Evolutionary conservation across 2,113 vertebrate species (phyloP), one percentile per base, ranked within the genome.

Genomic region (Cnemophilus loriae): DNA sequence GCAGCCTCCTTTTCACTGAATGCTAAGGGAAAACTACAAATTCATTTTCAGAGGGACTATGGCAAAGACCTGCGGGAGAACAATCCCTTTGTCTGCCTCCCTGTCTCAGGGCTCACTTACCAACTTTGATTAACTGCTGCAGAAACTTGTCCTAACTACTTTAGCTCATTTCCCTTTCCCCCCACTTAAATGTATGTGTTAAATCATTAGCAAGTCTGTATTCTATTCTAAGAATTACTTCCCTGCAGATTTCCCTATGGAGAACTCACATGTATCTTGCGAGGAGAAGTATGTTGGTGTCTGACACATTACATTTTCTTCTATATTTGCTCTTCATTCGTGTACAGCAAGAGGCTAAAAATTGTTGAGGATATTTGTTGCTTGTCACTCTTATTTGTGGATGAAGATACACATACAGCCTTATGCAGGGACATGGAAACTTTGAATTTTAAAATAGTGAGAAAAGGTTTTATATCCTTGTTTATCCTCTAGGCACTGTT

Each of bases 381-480:
- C 71, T 95, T 96, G 69, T 64, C 61, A 85, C 35, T 70, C 50
- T 80, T 95, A 83, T 39, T 95, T 95, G 89, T 80, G 73, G 52
- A 33, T 81, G 83, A 86, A 68, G 11, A 44, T 44, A 42, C 18
- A 53, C 57, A 77, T 46, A n/a, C 35, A 68, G 73, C 50, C 64
- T 94, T 96, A 87, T 78, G 63, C 56, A 83, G 84, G 85, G 82
- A 70, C 30, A 19, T 42, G 35, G 63, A 69, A 96, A 89, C 52
- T 82, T 86, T 79, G 87, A 95, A 94, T 97, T 94, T 89, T 93
- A 87, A 94, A 97, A 83, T 16, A 60, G 53, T 69, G 59, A 88
- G 71, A 76, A 96, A 96, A 94, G 69, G 64, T 28, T 81, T 93
- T 73, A 84, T 96, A 93, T 92, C 82, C 73, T 82, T 95, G 47